Evolutionary conservation across 2,113 vertebrate species (phyloP), one percentile per base, ranked within the genome.

Genomic region (Colinus virginianus): DNA sequence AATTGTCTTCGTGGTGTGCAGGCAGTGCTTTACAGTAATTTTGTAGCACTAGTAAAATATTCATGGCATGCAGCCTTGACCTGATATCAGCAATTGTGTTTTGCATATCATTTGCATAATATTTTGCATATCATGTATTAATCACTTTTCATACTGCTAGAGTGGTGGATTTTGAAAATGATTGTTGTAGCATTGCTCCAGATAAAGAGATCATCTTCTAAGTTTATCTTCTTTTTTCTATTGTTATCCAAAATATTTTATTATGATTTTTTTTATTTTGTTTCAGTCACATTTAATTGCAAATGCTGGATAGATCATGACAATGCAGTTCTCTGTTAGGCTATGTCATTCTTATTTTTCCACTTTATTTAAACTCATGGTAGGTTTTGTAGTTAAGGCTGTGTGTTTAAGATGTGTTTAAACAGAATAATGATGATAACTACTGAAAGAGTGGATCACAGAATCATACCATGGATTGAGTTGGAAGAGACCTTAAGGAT

Each of bases 1-100:
- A 92, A 84, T 90, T 94, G 84, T 90, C 68, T 93, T 64, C 67
- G 34, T 91, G 82, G 32, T 81, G 18, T 83, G 61, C 67, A 88
- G 76, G 87, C 76, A 91, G 70, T 70, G 88, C 23, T 94, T 90
- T 61, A 81, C 68, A 66, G 45, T 95, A 81, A 95, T 89, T 94
- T 78, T 15, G 67, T 91, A 63, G 32, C 64, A 28, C 59, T 74
- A 68, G 38, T 51, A 66, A 77, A 91, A 89, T 94, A 84, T 72
- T 77, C 85, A 78, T 81, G 36, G 36, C 43, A 67, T 61, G 21
- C 74, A 84, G 45, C n/a, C 96, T 96, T 97, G 71, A 93, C 56
- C 81, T 93, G 40, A 43, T 87, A 83, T 90, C 75, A 91, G 3
- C 91, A 48, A 62, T 4, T 59, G 32, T 45, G 8, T 59, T 85